Conservation (phyloP, 2,888 invertebrate genomes). For the Aphrophora alni region DNA sequence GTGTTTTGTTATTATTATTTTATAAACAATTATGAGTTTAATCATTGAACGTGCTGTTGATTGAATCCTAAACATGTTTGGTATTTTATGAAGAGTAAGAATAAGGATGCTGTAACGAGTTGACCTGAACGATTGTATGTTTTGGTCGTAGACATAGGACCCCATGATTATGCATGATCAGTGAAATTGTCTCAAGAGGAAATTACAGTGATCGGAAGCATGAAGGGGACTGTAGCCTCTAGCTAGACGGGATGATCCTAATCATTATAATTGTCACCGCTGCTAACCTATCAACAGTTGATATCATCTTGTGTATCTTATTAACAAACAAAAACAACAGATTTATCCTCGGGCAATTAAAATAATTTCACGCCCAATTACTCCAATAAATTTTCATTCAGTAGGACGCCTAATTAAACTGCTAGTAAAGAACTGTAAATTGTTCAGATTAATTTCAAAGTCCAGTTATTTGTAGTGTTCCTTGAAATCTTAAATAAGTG, state of each 20-base stretch:
- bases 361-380: not conserved
- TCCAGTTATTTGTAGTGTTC: not conserved
- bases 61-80: too few relatives aligned
- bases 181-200: not conserved
- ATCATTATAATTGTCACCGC: conserved; percentile 1
- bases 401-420: not conserved
- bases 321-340: too few relatives aligned
- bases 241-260: not conserved
- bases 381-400: not conserved
- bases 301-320: not conserved
- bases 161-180: not conserved
- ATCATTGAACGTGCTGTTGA: too few relatives aligned
- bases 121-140: too few relatives aligned
- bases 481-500: not conserved
- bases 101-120: too few relatives aligned
- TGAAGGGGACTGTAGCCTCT: not conserved
- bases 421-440: not conserved
- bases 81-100: too few relatives aligned
- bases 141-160: not conserved
- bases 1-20: too few relatives aligned
- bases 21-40: too few relatives aligned
- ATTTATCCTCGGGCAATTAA: not conserved
- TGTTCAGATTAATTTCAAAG: not conserved
- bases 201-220: conserved; percentile 4
- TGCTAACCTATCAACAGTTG: conserved; percentile 6